These are phyloP conservation scores for Odontocolon sp. DNA, from an alignment of 2,888 invertebrate genomes.

Conservation along the genomic window DNA sequence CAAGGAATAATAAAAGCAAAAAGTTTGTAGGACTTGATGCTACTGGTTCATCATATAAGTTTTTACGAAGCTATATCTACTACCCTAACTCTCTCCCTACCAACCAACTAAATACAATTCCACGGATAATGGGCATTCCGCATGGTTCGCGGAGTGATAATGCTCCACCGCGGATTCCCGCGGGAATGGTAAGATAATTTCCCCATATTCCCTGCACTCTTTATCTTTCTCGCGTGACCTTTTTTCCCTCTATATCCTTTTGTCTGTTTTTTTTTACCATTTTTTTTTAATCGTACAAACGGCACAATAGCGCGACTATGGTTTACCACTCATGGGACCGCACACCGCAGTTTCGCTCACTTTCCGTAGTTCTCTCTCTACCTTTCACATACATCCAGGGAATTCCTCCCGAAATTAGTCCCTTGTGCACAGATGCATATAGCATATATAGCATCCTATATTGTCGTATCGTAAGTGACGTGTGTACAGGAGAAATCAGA, in stretches of 20 bases:
- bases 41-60: not conserved
- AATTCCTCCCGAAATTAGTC: constrained; percentile 48
- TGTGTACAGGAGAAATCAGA: too few relatives aligned
- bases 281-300: constrained; percentile 10
- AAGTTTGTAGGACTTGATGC: not conserved
- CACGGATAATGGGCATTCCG: constrained; percentile 41
- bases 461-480: too few relatives aligned
- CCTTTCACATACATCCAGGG: constrained; percentile 4
- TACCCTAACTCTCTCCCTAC: constrained; percentile 1
- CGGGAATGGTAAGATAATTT: constrained; percentile 39
- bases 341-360: constrained; percentile 15
- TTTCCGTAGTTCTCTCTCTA: constrained; percentile 29
- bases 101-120: constrained; percentile 34
- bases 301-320: not conserved
- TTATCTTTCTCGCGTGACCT: constrained; percentile 3
- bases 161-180: constrained; percentile 7
- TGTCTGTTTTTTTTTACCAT: constrained; percentile 13
- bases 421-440: constrained; percentile 8
- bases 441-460: constrained; percentile 6
- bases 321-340: constrained; percentile 4
- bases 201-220: not conserved
- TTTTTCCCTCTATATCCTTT: not conserved
- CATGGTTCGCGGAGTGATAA: constrained; percentile 39
- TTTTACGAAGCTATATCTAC: not conserved
- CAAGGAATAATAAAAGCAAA: not conserved